Base-by-base conservation (phyloP, 1,140 invertebrate genomes). In the Riptortus pedestris region DNA sequence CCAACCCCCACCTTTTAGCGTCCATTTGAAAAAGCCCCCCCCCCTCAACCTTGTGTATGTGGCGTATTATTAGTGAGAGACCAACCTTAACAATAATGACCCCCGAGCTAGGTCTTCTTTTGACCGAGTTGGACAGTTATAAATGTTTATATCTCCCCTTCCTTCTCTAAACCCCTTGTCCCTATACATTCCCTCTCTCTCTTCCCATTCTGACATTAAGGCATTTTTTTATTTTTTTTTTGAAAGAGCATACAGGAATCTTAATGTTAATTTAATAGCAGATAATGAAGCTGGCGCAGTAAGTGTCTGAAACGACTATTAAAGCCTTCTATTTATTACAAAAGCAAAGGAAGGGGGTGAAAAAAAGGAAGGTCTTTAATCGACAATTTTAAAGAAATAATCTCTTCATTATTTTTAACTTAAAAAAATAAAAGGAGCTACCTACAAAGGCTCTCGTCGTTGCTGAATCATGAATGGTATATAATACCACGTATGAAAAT, bases 61-160 rank as follows among this genome's bases (percentile, higher is more conserved):
- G 51, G 51, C 51, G 51, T 59, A 59, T 59, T 59, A 59, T 59
- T 59, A 59, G 51, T 20, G 51, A 2, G 51, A 14, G 18, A 12
- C 51, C 26, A 55, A 55, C n/a, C 27, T 31, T 59, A 59, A 59
- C 26, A 59, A 59, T 59, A 59, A 59, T 59, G 57, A 59, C 28
- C 45, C 3, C 12, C 18, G 51, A 24, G 22, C 18, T 24, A 38
- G 31, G 51, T 55, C 51, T 55, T 55, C 51, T 59, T 59, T 59
- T 59, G 28, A 33, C 33, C 28, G 2, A 11, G 16, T 31, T 29
- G 33, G 57, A 59, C 57, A 59, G 57, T 59, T 59, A 59, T 59
- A 59, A 59, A 59, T 59, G 57, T 59, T 22, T 59, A 59, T 59
- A 16, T 24, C 26, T 14, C 51, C 2, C 22, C 14, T 24, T 27